Conservation (phyloP, 2,113 vertebrate species). For the Xenus cinereus region DNA sequence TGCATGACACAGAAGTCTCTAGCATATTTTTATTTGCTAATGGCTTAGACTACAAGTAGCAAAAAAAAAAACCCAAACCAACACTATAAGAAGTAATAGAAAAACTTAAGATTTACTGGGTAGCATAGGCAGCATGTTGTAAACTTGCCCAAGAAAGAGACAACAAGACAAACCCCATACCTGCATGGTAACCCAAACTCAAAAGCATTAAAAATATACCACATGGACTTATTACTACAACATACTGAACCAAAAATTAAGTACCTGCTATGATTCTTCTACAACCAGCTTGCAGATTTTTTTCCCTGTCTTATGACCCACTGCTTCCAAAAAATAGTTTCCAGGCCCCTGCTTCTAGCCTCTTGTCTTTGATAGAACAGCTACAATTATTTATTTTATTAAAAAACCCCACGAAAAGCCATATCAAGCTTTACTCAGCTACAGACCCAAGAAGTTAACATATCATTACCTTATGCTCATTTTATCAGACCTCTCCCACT, state of each 20-base stretch:
- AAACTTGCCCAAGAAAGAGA: neutral
- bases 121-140: neutral
- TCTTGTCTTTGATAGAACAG: fast-evolving
- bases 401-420: neutral
- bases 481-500: neutral
- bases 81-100: neutral
- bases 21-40: neutral
- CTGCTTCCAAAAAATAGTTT: neutral
- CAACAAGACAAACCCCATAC: neutral
- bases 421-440: neutral
- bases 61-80: neutral
- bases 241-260: neutral
- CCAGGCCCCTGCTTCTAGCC: neutral
- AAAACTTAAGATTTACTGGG: neutral
- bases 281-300: neutral
- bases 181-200: neutral
- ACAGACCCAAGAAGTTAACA: neutral
- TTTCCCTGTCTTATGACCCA: neutral
- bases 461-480: too few species aligned
- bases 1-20: neutral
- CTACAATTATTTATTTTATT: neutral
- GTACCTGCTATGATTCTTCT: neutral
- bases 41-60: neutral
- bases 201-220: neutral
- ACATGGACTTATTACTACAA: neutral